Evolutionary conservation across 2,113 vertebrate genomes (phyloP), one percentile per base, ranked within the genome.

Genomic region (Crotalus horridus): DNA sequence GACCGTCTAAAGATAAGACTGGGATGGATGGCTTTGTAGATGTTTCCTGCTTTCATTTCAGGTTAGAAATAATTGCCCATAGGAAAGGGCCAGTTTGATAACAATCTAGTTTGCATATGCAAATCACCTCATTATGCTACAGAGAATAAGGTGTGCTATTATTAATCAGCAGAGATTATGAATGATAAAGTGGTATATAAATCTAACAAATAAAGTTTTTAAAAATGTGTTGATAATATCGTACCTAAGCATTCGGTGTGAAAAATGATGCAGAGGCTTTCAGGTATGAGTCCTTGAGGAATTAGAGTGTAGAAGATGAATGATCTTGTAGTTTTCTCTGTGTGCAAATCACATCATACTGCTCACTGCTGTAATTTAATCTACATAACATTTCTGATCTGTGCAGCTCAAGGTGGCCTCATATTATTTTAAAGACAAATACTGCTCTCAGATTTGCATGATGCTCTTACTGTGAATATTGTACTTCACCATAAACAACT

Each of bases 331-430:
- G 9, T 86, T 94, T 86, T 46, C 46, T 64, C 11, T 81, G 48
- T 21, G 9, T 93, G 8, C 87, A 61, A 88, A 43, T 87, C 90
- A 69, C 39, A 92, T 48, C n/a, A 24, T 21, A 64, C 0, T 8
- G 87, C 0, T 26, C 48, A 88, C 43, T 8, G 13, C 5, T 85
- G 21, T 24, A 48, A 29, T 89, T 53, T 91, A 24, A 69, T 7
- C 39, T 64, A 89, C 29, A 85, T 4, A n/a, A 85, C 93, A 93
- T 90, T 39, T 5, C 48, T 95, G 69, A 93, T 91, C 26, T 69
- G 6, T 12, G 59, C 33, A 58, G 58, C n/a, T 90, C 39, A 89
- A 8, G 39, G 9, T 59, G 10, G 21, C 90, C 43, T 87, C 8
- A 48, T 46, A 91, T 20, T 90, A 8, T 90, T 23, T 90, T 56